These are phyloP conservation scores for Platichthys flesus DNA, from an alignment of 2,113 vertebrate genomes.

Conservation along the genomic window DNA sequence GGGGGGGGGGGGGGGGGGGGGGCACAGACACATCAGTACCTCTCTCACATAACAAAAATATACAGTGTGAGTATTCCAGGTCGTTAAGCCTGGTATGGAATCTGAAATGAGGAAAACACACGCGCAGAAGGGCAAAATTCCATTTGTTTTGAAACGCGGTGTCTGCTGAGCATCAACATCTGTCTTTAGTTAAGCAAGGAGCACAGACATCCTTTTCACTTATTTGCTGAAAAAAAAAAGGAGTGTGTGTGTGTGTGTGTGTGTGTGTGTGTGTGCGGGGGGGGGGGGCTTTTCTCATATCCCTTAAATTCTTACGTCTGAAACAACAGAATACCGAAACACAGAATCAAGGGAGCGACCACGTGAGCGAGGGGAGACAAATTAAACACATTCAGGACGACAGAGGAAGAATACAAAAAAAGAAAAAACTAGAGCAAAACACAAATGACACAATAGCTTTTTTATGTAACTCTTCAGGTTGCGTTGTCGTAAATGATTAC, in stretches of 20 bases:
- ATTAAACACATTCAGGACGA: conserved; percentile 35
- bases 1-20: not conserved
- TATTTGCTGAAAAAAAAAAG: conserved; percentile 70
- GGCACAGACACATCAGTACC: not conserved
- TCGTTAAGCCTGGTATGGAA: conserved; percentile 30
- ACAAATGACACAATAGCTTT: conserved; percentile 8
- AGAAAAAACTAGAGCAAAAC: not conserved
- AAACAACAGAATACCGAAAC: conserved; percentile 74
- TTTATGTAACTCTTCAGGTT: not conserved
- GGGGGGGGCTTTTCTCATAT: conserved; percentile 74
- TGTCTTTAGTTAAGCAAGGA: conserved; percentile 79
- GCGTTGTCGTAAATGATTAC: conserved; percentile 17
- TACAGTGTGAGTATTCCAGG: conserved; percentile 17
- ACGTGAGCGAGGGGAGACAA: conserved; percentile 13
- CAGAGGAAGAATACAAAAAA: not conserved
- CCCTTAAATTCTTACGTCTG: conserved; percentile 77
- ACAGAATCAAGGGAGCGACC: conserved; percentile 58
- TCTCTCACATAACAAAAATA: conserved; percentile 8
- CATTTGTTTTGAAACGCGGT: conserved; percentile 71
- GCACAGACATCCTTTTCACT: conserved; percentile 80
- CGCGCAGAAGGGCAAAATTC: conserved; percentile 61
- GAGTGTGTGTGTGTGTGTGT: no score
- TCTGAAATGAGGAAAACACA: conserved; percentile 63
- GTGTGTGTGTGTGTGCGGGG: not conserved
- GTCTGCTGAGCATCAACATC: conserved; percentile 79